Evolutionary conservation across 2,797 vertebrate genomes (phyloP).

Genomic region (Crocodylus rhombifer): DNA sequence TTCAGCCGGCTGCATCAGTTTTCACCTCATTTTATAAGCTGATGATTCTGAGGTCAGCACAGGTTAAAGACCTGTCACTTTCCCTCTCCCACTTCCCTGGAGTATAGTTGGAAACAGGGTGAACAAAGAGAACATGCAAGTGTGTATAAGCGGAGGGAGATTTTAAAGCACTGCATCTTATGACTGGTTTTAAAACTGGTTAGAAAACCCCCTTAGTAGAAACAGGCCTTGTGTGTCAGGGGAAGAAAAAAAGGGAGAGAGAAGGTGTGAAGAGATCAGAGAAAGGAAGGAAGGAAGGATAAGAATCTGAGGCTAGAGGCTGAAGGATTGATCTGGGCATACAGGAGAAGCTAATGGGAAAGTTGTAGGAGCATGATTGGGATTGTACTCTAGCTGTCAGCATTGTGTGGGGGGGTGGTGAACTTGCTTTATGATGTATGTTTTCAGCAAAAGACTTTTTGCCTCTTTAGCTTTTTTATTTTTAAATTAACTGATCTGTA

Average conservation of each 20-base stretch:
- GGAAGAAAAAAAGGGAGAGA: neutral
- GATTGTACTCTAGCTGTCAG: neutral
- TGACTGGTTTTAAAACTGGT: neutral
- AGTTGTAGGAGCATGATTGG: neutral
- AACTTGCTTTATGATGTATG: constrained; percentile 33
- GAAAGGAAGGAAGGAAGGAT: neutral
- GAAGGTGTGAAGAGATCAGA: neutral
- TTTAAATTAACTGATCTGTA: constrained; percentile 25
- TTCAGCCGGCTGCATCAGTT: too few species aligned
- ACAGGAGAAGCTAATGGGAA: neutral
- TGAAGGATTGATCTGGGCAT: neutral
- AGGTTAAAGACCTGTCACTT: too few species aligned
- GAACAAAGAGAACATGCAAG: too few species aligned
- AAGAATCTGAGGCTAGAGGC: neutral
- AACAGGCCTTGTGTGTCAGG: neutral
- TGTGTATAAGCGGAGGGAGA: too few species aligned
- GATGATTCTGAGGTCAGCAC: too few species aligned
- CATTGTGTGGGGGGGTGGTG: constrained; percentile 28
- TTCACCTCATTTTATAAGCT: too few species aligned
- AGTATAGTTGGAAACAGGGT: too few species aligned
- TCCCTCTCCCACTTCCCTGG: too few species aligned
- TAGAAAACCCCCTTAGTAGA: neutral
- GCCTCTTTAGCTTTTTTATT: constrained; percentile 1
- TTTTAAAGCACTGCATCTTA: too few species aligned
- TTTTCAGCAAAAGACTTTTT: constrained; percentile 2